Evolutionary conservation across 2,113 vertebrate genomes (phyloP).

Genomic region (Myotis yumanensis): DNA sequence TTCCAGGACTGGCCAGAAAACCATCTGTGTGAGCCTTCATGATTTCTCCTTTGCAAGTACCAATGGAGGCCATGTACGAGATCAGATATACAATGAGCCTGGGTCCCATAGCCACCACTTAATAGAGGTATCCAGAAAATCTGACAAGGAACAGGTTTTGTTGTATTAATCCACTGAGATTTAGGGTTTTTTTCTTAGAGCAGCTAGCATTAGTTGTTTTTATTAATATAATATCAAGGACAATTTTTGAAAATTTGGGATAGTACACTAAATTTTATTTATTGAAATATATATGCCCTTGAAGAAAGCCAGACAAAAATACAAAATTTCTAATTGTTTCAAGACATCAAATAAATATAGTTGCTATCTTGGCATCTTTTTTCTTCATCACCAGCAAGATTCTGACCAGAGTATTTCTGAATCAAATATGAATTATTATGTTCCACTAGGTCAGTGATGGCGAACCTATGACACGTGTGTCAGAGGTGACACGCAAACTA

Average conservation of each 20-base stretch:
- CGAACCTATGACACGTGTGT: no score
- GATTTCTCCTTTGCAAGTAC: neutral
- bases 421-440: neutral
- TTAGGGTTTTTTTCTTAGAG: neutral
- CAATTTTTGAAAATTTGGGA: neutral
- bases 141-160: neutral
- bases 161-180: neutral
- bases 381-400: neutral
- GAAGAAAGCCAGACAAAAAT: neutral
- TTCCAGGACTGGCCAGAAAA: neutral
- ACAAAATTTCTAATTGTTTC: neutral
- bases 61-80: neutral
- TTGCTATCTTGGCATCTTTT: neutral
- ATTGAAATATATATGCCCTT: neutral
- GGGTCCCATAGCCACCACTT: neutral
- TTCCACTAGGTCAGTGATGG: neutral
- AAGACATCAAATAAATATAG: neutral
- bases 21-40: neutral
- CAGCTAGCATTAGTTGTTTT: neutral
- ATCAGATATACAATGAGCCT: neutral
- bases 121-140: neutral
- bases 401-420: constrained; percentile 3
- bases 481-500: no score
- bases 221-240: neutral
- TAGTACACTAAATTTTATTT: neutral